Percentiles rank a stretch among this genome's conserved stretches.
Conservation (phyloP, 2,797 vertebrate species). For the Garrulus glandarius region DNA sequence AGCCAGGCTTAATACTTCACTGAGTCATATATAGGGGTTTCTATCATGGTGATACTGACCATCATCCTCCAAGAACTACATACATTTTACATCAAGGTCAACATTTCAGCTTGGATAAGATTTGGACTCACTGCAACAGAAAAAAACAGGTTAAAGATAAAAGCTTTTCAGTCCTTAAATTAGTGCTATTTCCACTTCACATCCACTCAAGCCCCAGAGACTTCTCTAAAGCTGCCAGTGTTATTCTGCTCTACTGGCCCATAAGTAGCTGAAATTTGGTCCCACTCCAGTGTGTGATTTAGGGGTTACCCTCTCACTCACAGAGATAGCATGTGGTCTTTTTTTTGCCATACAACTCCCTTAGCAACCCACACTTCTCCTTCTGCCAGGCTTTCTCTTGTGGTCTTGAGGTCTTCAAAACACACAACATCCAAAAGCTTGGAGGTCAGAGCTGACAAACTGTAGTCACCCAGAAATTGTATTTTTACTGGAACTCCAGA, state of each 20-base stretch:
- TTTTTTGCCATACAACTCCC: not conserved
- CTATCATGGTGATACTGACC: not conserved
- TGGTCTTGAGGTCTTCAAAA: not conserved
- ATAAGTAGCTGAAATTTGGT: conserved; percentile 1
- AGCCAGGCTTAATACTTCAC: not conserved
- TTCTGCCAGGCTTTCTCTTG: not conserved
- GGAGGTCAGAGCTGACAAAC: not conserved
- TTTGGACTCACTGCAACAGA: not conserved
- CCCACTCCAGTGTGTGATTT: not conserved
- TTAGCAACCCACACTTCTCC: not conserved
- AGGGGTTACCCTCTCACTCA: not conserved
- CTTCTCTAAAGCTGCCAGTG: not conserved
- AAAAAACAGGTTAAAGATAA: conserved; percentile 1
- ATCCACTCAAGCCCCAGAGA: not conserved
- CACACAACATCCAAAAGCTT: not conserved
- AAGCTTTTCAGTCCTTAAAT: not conserved
- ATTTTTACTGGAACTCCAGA: not conserved
- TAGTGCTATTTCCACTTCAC: not conserved
- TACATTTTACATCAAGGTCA: not conserved
- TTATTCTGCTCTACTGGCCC: conserved; percentile 7
- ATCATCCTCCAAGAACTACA: not conserved
- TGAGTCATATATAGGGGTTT: not conserved
- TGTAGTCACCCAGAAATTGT: not conserved
- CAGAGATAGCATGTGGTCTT: not conserved
- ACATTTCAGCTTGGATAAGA: not conserved